A percentile compares a stretch with the other conserved stretches of the same genome.
Conservation (phyloP, 1,140 invertebrate genomes). For the Listronotus oregonensis region DNA sequence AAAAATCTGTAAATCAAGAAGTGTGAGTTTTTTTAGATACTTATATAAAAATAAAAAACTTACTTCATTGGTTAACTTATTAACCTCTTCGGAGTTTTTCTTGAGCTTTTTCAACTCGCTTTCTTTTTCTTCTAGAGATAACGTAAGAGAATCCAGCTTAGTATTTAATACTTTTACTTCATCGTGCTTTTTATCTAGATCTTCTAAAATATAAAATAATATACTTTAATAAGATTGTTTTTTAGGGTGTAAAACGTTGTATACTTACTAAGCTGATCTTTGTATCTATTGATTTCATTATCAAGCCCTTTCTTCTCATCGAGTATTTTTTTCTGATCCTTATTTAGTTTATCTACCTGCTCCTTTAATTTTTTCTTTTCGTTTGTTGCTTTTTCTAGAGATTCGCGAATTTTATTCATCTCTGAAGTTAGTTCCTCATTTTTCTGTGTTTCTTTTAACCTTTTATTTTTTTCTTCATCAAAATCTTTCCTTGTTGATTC, state of each 20-base stretch:
- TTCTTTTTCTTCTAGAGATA: slow-evolving; percentile 53
- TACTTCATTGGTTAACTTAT: slow-evolving; percentile 60
- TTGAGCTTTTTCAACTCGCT: slow-evolving; percentile 64
- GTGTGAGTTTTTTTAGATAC: slow-evolving; percentile 17
- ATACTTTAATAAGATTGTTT: not conserved
- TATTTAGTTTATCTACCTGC: slow-evolving; percentile 60
- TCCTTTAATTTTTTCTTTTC: slow-evolving; percentile 57
- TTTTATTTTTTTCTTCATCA: slow-evolving; percentile 60
- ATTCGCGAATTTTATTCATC: slow-evolving; percentile 58
- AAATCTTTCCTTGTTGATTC: slow-evolving; percentile 51
- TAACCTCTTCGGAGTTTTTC: slow-evolving; percentile 63
- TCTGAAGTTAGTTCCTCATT: slow-evolving; percentile 58
- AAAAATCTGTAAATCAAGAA: slow-evolving; percentile 56
- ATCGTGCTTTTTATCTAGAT: slow-evolving; percentile 57
- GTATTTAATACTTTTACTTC: slow-evolving; percentile 61
- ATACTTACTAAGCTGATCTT: slow-evolving; percentile 56
- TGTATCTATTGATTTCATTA: slow-evolving; percentile 61
- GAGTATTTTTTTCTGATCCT: slow-evolving; percentile 57
- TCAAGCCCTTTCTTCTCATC: slow-evolving; percentile 65
- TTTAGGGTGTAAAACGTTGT: not conserved
- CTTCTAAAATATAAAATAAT: slow-evolving; percentile 53
- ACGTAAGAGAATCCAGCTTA: slow-evolving; percentile 59
- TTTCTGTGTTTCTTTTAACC: slow-evolving; percentile 60
- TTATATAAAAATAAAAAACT: not conserved
- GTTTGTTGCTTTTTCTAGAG: slow-evolving; percentile 57